phyloP scores from a whole-genome alignment of 2,113 vertebrate species.

The Plecturocebus donacophilus region DNA sequence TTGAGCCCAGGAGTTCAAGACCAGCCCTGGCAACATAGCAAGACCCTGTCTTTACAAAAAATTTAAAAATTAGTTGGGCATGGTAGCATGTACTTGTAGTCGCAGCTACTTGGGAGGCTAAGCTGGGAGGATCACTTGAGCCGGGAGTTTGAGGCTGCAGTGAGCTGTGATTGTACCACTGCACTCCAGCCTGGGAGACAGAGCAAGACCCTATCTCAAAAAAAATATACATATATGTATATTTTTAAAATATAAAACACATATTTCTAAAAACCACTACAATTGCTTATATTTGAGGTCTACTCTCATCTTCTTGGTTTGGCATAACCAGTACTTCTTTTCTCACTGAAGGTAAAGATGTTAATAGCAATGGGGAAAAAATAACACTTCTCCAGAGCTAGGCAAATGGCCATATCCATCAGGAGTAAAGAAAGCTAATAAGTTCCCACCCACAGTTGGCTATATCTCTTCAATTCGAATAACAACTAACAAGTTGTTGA shows the following conservation, averaged over 20 bases:
- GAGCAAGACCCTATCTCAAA: too few species aligned
- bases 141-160: too few species aligned
- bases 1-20: too few species aligned
- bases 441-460: not conserved
- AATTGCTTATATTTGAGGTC: not conserved
- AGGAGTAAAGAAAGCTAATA: not conserved
- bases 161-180: too few species aligned
- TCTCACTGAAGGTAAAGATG: not conserved
- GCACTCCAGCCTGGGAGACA: too few species aligned
- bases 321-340: not conserved
- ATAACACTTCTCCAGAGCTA: not conserved
- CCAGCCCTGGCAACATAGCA: too few species aligned
- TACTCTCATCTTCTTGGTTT: not conserved
- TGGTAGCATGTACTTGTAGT: too few species aligned
- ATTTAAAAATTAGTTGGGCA: too few species aligned
- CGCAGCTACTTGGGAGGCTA: too few species aligned
- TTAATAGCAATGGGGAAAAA: not conserved
- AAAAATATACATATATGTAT: too few species aligned
- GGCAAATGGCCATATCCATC: not conserved
- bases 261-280: not conserved
- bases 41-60: too few species aligned
- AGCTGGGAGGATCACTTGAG: too few species aligned
- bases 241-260: not conserved
- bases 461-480: not conserved
- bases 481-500: not conserved